Conservation (phyloP, 2,113 vertebrate species). For the Coregonus clupeaformis region DNA sequence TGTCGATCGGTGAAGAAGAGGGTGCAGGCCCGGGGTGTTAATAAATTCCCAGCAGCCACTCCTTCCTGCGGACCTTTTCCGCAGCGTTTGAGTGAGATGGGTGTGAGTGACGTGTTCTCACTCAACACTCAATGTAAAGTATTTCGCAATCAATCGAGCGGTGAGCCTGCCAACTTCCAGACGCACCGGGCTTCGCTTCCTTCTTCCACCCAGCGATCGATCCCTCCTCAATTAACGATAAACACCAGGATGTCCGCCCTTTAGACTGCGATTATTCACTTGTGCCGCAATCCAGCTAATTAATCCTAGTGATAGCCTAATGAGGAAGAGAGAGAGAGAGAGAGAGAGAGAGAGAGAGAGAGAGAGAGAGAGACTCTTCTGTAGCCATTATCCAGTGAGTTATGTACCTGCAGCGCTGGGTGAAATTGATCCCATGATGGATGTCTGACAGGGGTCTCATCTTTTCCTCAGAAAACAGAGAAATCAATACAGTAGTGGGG, state of each 20-base stretch:
- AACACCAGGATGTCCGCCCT: constrained; percentile 36
- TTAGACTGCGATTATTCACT: constrained; percentile 30
- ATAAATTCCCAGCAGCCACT: no score
- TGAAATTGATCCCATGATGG: constrained; percentile 41
- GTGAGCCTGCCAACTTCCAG: constrained; percentile 17
- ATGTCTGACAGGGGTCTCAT: constrained; percentile 29
- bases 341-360: background rate
- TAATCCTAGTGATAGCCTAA: constrained; percentile 6
- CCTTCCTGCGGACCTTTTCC: background rate
- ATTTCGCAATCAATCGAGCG: constrained; percentile 14
- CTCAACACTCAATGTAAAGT: background rate
- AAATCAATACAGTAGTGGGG: constrained; percentile 40
- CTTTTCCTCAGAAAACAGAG: constrained; percentile 16
- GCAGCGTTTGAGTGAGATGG: background rate
- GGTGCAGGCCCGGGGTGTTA: no score
- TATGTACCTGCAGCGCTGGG: constrained; percentile 29
- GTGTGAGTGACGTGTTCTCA: background rate
- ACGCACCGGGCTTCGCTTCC: background rate
- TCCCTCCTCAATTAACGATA: constrained; percentile 42
- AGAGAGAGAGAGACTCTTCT: constrained; percentile 1
- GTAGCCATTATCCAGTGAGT: constrained; percentile 17
- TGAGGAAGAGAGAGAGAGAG: constrained; percentile 11
- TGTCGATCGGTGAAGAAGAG: no score
- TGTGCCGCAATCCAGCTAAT: constrained; percentile 42
- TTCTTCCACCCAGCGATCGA: constrained; percentile 12